Conservation (phyloP, 2,797 vertebrate species). For the Argentina silus region DNA sequence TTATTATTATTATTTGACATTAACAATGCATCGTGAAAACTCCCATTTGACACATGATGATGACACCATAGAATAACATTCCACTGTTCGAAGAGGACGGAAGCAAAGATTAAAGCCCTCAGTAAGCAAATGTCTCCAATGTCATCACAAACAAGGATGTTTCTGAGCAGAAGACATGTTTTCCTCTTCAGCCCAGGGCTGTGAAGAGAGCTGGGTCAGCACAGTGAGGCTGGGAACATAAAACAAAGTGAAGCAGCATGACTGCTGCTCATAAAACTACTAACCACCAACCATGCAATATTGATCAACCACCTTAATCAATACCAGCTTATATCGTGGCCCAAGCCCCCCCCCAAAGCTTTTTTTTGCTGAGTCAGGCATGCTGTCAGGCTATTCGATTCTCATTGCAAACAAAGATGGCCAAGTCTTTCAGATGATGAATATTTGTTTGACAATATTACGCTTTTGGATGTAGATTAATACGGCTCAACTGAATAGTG, state of each 20-base stretch:
- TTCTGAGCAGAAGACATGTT: not conserved
- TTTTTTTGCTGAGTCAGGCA: not conserved
- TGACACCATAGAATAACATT: not conserved
- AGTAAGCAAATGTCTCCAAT: not conserved
- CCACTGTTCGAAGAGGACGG: not conserved
- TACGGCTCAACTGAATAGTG: not conserved
- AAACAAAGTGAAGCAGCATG: conserved; percentile 26
- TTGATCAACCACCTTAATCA: conserved; percentile 38
- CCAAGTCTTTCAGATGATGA: not conserved
- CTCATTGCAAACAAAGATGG: not conserved
- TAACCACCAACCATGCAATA: conserved; percentile 36
- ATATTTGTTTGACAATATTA: not conserved
- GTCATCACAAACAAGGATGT: not conserved
- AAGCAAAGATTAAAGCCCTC: not conserved
- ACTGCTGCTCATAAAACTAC: conserved; percentile 40
- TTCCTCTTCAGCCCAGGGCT: not conserved
- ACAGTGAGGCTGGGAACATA: conserved; percentile 25
- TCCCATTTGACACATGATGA: not conserved
- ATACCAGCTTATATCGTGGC: not conserved
- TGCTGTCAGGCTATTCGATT: not conserved
- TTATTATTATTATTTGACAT: too few species aligned
- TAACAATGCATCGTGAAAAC: too few species aligned
- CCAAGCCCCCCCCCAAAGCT: not conserved
- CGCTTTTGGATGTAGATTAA: not conserved
- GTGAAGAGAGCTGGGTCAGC: conserved; percentile 1